phyloP scores from a whole-genome alignment of 2,888 invertebrate species.

The Phaedon cochleariae region DNA sequence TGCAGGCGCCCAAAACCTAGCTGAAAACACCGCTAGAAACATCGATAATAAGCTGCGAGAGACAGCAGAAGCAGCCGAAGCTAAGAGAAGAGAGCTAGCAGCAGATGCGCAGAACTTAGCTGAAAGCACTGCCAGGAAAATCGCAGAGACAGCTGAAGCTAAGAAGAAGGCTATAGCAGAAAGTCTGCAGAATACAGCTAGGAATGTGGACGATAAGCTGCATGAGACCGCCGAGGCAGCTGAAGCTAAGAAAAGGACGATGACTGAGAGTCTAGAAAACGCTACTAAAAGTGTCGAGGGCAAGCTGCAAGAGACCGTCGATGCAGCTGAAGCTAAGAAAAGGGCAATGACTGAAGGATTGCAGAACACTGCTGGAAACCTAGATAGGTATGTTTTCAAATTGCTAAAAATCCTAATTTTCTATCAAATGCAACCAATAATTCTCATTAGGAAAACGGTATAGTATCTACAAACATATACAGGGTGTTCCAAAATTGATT shows the following conservation, averaged over 20 bases:
- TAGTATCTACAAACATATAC: no score
- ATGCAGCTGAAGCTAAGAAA: slow-evolving; percentile 37
- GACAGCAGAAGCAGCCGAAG: slow-evolving; percentile 39
- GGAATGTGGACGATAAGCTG: slow-evolving; percentile 4
- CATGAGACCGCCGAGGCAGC: slow-evolving; percentile 33
- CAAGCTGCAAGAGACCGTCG: slow-evolving; percentile 31
- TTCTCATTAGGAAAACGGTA: no score
- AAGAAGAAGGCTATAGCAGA: slow-evolving; percentile 24
- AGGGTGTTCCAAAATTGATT: no score
- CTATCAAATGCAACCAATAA: no score
- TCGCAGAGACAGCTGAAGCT: slow-evolving; percentile 47
- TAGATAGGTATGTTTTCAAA: background rate
- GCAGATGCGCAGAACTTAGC: slow-evolving; percentile 39
- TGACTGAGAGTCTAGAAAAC: slow-evolving; percentile 29
- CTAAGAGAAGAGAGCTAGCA: slow-evolving; percentile 30
- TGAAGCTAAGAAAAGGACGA: slow-evolving; percentile 30
- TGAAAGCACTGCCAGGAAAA: slow-evolving; percentile 52
- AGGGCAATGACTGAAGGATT: slow-evolving; percentile 28
- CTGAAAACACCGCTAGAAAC: slow-evolving; percentile 8
- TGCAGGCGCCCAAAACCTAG: slow-evolving; percentile 27
- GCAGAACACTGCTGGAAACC: slow-evolving; percentile 27
- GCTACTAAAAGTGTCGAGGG: slow-evolving; percentile 28
- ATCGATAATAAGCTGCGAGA: slow-evolving; percentile 67
- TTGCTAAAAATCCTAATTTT: no score
- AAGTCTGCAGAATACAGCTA: slow-evolving; percentile 23